Conservation (phyloP, 2,888 invertebrate species). For the Cosmopolites sordidus region DNA sequence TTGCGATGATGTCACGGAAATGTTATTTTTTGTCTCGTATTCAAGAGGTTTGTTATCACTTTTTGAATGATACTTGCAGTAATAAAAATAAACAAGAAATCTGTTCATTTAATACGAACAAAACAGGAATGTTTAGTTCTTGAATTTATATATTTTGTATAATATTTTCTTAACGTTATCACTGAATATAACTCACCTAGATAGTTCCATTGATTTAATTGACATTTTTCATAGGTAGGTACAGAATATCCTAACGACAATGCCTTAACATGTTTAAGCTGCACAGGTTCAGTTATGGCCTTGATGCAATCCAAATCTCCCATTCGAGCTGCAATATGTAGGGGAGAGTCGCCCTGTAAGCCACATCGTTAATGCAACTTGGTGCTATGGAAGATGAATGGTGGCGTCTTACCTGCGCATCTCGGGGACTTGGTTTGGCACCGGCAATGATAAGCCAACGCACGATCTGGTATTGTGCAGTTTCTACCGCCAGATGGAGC, state of each 20-base stretch:
- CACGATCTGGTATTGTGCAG: conserved; percentile 68
- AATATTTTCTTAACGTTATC: no score
- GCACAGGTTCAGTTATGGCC: conserved; percentile 67
- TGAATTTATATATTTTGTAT: no score
- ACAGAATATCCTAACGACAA: conserved; percentile 42
- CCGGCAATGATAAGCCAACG: conserved; percentile 78
- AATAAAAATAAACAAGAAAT: no score
- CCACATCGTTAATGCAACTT: background rate
- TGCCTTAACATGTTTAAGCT: conserved; percentile 48
- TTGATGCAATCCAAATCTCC: conserved; percentile 68
- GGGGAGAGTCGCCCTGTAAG: conserved; percentile 76
- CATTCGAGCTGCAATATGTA: conserved; percentile 75
- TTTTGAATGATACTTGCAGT: no score
- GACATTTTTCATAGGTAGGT: conserved; percentile 47
- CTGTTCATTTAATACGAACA: no score
- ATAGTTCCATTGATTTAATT: conserved; percentile 78
- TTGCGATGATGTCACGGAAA: background rate
- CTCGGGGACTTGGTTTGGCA: conserved; percentile 61
- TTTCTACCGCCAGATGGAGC: conserved; percentile 81
- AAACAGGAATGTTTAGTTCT: no score
- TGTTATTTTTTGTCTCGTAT: background rate
- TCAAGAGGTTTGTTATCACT: no score
- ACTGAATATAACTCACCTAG: conserved; percentile 81
- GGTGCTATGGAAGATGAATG: no score
- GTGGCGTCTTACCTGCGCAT: conserved; percentile 46